Evolutionary conservation across 1,140 invertebrate species (phyloP), one percentile per base, ranked within the genome.

Genomic region (Drosophila kanapiae): DNA sequence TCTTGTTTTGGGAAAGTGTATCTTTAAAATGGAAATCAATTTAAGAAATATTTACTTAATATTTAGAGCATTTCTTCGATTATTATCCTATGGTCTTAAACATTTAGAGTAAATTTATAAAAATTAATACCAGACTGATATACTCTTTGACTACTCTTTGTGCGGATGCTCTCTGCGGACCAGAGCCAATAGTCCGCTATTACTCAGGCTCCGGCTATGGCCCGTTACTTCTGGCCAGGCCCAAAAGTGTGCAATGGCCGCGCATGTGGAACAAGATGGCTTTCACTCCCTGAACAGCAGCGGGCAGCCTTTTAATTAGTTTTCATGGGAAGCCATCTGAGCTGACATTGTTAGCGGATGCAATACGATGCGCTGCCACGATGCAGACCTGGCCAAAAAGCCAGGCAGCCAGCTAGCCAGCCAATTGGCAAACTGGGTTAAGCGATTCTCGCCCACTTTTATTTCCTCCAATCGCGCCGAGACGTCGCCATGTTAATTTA

Each of bases 401-500:
- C 11, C 3, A n/a, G 13, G 3, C 14, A 18, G 43, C 43, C 43
- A 13, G 61, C 38, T 59, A 60, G 27, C 31, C 10, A 23, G 56
- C 58, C 75, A 78, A 70, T 78, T 61, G 57, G 62, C 75, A n/a
- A 78, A 78, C 75, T 78, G 75, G 75, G 75, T 78, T 76, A 77
- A 72, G 43, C 71, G 49, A 75, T 51, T 64, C 23, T 59, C 53
- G 67, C 51, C 45, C 57, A 10, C 62, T 59, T 43, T 61, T 61
- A 48, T 70, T 62, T 56, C 38, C 42, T 47, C 40, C 60, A 60
- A 71, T 76, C 53, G 69, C 49, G 49, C 49, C 43, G 48, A 58
- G 56, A 63, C 60, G 62, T 53, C 62, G 57, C 45, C 61, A 71
- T 77, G 69, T 67, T 80, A 88, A 87, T 87, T 88, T 87, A 83